Base-by-base conservation (phyloP, 2,888 invertebrate species). In the Epinotia nisella region DNA sequence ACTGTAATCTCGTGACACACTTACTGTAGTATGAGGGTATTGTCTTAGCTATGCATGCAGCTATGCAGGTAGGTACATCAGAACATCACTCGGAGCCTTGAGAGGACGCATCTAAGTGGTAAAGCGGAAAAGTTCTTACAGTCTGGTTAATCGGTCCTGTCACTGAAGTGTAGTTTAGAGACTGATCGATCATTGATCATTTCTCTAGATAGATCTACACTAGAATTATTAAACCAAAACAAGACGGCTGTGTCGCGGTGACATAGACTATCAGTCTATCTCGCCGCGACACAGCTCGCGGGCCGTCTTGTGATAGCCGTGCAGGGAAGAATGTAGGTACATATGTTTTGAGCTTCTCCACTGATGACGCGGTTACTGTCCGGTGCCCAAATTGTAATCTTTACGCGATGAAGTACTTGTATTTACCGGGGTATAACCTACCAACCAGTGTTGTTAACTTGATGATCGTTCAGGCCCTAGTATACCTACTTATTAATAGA, bases 1-100 rank as follows among this genome's bases (percentile, higher is more conserved):
- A 56, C 41, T 21, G 39, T 66, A 66, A 56, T 66, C 41, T 66
- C 55, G 41, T 64, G 64, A 51, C 65, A 53, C 17, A 39, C 53
- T 39, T 65, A 21, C 53, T 15, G 65, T 15, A 13, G 51, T 15
- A 15, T 53, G 39, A 1, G n/a, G 10, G 19, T 15, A 41, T 41
- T 21, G 35, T 53, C n/a, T 49, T 29, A 10, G 19, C 19, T n/a
- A n/a, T n/a, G n/a, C n/a, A n/a, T n/a, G n/a, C n/a, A n/a, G n/a
- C n/a, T n/a, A n/a, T n/a, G n/a, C 11, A 53, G 53, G 53, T 17
- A 53, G 19, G 19, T 17, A 9, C 53, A 4, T 53, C 1, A 35
- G 9, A 29, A 49, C n/a, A 15, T 49, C n/a, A n/a, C n/a, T 49
- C 45, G 0, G 49, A 49, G 7, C n/a, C 49, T 49, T 49, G 49